Base-by-base conservation (phyloP, 2,888 invertebrate genomes). In the Ophraella communa region DNA sequence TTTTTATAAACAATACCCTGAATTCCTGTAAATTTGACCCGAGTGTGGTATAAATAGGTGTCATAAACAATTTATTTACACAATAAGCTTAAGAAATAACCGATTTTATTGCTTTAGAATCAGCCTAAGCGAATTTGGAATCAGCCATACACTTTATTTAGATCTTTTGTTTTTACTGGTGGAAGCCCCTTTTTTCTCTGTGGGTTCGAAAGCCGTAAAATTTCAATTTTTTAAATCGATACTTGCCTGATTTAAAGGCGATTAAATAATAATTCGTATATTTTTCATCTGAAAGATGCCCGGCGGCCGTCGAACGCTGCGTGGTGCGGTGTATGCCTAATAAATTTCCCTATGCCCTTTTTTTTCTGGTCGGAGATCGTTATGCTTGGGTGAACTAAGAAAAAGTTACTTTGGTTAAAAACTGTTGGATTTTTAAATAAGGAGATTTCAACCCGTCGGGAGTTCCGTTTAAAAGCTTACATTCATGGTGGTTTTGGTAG, bases 381-480 rank as follows among this genome's bases (percentile, higher is more conserved):
- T 68, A 76, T 75, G 77, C 77, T 75, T 74, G 76, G 71, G 69
- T 56, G 72, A 71, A 73, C 73, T 74, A 70, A 73, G 71, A 74
- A 68, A 74, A 75, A 75, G 75, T 73, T 70, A 74, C 71, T 75
- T n/a, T 74, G 73, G 23, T 49, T 49, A 74, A 76, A 75, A 59
- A 75, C 68, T 70, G 70, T 59, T 65, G 71, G 73, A 73, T 76
- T 77, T 75, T 75, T 75, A 73, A 73, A 74, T 79, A 79, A 80
- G 80, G 77, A 75, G 79, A 79, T 79, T 79, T 77, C 76, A 78
- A 74, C 75, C 79, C 74, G 72, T 69, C 70, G 78, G 78, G 78
- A 77, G 71, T 77, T 75, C 70, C 72, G 75, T 77, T 78, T 78
- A 78, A 78, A 77, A 76, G 78, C 78, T 78, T 78, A 76, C 71